Conservation (phyloP, 2,888 invertebrate species). For the Polydrusus tereticollis region DNA sequence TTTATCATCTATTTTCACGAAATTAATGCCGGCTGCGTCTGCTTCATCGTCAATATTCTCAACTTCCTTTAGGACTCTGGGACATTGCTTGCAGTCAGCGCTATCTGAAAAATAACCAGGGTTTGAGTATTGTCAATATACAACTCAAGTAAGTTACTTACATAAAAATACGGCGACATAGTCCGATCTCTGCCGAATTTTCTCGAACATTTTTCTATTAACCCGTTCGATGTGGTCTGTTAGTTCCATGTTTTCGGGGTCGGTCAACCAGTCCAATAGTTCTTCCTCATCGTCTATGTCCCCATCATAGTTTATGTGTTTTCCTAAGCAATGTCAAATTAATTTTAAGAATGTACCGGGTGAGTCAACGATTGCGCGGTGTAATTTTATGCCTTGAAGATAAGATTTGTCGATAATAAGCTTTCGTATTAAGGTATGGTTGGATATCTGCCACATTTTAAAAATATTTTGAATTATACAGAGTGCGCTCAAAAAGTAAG, state of each 20-base stretch:
- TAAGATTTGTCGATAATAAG: no score
- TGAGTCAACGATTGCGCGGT: no score
- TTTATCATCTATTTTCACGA: constrained; percentile 92
- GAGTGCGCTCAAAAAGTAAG: no score
- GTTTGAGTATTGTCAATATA: neutral
- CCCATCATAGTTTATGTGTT: constrained; percentile 92
- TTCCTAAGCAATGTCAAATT: constrained; percentile 62
- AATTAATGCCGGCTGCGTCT: constrained; percentile 90
- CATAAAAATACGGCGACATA: constrained; percentile 95
- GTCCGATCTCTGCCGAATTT: constrained; percentile 89
- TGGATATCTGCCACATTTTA: no score
- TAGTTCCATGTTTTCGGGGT: constrained; percentile 94
- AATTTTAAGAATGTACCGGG: no score
- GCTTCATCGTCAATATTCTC: constrained; percentile 96
- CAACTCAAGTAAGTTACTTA: constrained; percentile 70
- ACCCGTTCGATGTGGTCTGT: constrained; percentile 94
- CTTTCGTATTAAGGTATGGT: no score
- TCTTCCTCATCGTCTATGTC: constrained; percentile 93
- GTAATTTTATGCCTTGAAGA: no score
- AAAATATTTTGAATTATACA: no score
- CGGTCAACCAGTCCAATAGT: constrained; percentile 91
- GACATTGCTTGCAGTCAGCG: constrained; percentile 95
- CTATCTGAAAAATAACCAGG: constrained; percentile 82
- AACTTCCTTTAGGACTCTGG: constrained; percentile 86
- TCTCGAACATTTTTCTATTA: constrained; percentile 93